A percentile compares a stretch with the other conserved stretches of the same genome.
phyloP scores from a whole-genome alignment of 2,888 invertebrate species.

The Eustalomyia histrio region DNA sequence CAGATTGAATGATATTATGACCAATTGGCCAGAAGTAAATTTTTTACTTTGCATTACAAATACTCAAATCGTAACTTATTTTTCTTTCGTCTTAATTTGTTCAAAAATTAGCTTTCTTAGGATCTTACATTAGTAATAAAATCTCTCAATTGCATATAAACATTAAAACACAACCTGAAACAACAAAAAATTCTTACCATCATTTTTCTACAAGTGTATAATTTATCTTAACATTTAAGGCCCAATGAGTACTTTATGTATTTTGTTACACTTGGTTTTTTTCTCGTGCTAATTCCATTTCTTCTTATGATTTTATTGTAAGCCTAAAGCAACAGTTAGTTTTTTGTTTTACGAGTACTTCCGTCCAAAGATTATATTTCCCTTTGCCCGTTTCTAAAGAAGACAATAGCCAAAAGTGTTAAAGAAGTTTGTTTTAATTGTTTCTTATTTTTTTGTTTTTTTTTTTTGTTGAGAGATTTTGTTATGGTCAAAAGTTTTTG shows the following conservation, averaged over 20 bases:
- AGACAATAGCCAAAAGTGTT: slow-evolving; percentile 25
- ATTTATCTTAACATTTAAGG: slow-evolving; percentile 28
- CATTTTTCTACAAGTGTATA: slow-evolving; percentile 19
- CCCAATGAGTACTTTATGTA: slow-evolving; percentile 42
- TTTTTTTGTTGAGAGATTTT: slow-evolving; percentile 1
- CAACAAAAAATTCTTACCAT: background rate
- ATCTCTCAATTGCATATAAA: too few relatives aligned
- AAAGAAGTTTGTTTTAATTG: slow-evolving; percentile 52
- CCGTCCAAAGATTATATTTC: slow-evolving; percentile 6
- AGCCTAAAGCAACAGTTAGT: slow-evolving; percentile 57
- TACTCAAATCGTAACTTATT: too few relatives aligned
- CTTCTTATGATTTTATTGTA: background rate
- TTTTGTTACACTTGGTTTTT: slow-evolving; percentile 34
- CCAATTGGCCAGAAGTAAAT: too few relatives aligned
- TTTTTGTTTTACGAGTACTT: slow-evolving; percentile 21
- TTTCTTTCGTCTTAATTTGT: too few relatives aligned
- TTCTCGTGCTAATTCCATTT: background rate
- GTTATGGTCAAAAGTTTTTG: slow-evolving; percentile 37
- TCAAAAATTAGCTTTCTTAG: too few relatives aligned
- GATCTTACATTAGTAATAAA: too few relatives aligned
- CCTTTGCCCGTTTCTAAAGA: background rate
- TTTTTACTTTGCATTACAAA: too few relatives aligned
- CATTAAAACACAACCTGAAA: too few relatives aligned
- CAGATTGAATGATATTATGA: too few relatives aligned
- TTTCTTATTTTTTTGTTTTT: slow-evolving; percentile 24